A percentile compares a stretch with the other conserved stretches of the same genome.
These are phyloP conservation scores for Poecile montanus DNA, from an alignment of 2,797 vertebrate genomes.

Conservation along the genomic window DNA sequence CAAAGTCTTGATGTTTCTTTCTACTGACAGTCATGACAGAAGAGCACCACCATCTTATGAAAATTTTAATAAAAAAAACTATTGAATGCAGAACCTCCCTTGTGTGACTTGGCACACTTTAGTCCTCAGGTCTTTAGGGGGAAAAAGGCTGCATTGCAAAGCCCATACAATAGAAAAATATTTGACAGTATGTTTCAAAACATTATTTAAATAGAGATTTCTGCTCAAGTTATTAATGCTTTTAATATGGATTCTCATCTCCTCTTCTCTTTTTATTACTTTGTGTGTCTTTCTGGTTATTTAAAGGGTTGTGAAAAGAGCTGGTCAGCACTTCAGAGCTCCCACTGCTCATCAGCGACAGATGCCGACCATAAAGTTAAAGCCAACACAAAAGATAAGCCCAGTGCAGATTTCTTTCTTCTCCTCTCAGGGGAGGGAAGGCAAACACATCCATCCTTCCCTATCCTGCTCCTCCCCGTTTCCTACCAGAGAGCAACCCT, in stretches of 20 bases:
- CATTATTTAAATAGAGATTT: constrained; percentile 43
- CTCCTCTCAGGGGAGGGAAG: not conserved
- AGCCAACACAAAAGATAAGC: not conserved
- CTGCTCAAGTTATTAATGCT: constrained; percentile 50
- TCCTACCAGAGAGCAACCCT: not conserved
- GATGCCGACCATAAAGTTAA: constrained; percentile 31
- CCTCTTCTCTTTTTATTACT: constrained; percentile 59
- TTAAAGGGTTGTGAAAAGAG: constrained; percentile 30
- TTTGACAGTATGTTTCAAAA: constrained; percentile 16
- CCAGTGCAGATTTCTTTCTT: not conserved
- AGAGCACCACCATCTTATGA: not conserved
- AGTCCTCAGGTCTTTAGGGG: not conserved
- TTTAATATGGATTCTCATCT: constrained; percentile 63
- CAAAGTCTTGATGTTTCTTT: not conserved
- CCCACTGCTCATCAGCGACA: constrained; percentile 17
- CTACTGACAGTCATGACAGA: not conserved
- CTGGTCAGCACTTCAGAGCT: constrained; percentile 49
- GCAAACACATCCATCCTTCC: not conserved
- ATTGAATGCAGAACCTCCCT: not conserved
- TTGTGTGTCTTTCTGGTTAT: constrained; percentile 58
- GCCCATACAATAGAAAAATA: not conserved
- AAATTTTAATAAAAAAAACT: not conserved
- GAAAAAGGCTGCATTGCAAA: not conserved
- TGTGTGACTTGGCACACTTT: not conserved
- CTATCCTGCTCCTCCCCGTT: not conserved